These are phyloP conservation scores for Tylochromis polylepis DNA, from an alignment of 2,113 vertebrate genomes.

Conservation along the genomic window DNA sequence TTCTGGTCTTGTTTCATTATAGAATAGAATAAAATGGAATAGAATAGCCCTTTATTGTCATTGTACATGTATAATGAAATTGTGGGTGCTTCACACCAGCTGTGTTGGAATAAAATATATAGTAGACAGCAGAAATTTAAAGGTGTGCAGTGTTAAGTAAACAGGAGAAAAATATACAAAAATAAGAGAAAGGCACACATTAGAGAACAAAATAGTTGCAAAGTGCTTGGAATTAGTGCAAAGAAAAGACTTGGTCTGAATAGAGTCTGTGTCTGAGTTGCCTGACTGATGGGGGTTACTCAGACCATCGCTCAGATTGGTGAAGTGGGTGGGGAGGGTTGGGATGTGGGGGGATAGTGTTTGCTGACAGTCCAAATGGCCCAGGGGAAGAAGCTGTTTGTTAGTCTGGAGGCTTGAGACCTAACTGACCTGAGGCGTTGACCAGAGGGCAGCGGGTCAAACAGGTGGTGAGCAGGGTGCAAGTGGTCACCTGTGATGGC, in stretches of 20 bases:
- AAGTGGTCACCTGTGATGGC: neutral
- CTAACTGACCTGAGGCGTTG: neutral
- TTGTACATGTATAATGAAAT: neutral
- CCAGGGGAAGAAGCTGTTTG: neutral
- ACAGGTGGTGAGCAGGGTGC: neutral
- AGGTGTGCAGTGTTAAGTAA: no score
- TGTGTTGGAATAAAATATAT: neutral
- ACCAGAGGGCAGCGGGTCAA: neutral
- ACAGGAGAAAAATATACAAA: neutral
- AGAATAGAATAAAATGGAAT: neutral
- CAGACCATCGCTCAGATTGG: neutral
- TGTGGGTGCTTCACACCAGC: neutral
- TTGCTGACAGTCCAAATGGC: neutral
- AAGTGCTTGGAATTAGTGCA: neutral
- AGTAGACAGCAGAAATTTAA: neutral
- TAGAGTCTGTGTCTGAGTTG: neutral
- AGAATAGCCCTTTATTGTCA: neutral
- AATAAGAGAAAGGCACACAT: neutral
- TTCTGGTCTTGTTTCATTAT: neutral
- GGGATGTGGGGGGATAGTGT: neutral
- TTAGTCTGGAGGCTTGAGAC: neutral
- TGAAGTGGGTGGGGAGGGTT: neutral
- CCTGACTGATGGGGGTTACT: neutral
- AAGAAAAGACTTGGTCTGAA: neutral
- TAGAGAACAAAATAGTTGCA: neutral